Conservation (phyloP, 1,140 invertebrate genomes). For the Zeugodacus cucurbitae region DNA sequence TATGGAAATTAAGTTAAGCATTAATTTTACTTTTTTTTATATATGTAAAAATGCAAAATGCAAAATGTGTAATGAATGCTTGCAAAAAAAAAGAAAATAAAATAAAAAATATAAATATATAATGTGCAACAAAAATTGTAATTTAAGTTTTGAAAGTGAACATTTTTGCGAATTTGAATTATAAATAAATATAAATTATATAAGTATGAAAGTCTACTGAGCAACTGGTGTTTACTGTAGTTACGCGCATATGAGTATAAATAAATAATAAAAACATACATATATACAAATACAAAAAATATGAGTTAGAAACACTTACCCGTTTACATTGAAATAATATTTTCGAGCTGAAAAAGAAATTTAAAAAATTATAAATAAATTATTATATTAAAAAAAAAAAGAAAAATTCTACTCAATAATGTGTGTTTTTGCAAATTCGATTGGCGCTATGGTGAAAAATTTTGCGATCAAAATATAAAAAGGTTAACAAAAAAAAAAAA, state of each 20-base stretch:
- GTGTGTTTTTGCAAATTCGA: too few species aligned
- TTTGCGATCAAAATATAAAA: background rate
- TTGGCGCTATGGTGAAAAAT: background rate
- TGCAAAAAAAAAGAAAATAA: background rate
- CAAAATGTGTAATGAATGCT: background rate
- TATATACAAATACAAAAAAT: background rate
- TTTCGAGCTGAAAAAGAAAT: background rate
- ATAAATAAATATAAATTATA: too few species aligned
- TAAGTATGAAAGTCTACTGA: too few species aligned
- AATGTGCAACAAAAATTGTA: background rate
- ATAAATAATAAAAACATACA: background rate
- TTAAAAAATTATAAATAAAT: background rate
- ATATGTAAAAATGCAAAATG: too few species aligned
- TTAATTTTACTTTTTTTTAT: too few species aligned
- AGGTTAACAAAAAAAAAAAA: too few species aligned
- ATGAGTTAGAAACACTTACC: background rate
- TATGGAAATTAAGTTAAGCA: background rate
- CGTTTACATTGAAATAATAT: background rate
- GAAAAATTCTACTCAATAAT: background rate
- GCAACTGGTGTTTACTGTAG: too few species aligned
- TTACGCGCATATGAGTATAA: too few species aligned
- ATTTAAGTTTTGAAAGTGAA: background rate
- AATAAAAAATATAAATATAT: background rate
- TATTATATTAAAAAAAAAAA: background rate
- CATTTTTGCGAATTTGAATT: background rate